phyloP scores from a whole-genome alignment of 2,113 vertebrate genomes.

The Toxostoma redivivum region DNA sequence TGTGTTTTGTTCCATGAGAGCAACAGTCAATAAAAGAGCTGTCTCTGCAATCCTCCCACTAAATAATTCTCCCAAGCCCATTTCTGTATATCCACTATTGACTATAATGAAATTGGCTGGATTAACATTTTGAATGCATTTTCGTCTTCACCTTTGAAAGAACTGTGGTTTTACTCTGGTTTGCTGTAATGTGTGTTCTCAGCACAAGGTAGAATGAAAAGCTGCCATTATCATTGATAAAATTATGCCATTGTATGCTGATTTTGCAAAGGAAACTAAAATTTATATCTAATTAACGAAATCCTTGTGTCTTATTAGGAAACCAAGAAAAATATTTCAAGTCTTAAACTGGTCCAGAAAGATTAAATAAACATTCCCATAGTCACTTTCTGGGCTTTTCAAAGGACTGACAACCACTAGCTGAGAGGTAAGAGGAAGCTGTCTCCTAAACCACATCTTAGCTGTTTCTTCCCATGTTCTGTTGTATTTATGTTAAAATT shows the following conservation, averaged over 20 bases:
- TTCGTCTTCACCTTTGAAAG: neutral
- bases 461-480: neutral
- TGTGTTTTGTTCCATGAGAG: neutral
- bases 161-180: neutral
- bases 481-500: neutral
- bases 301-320: neutral
- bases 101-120: neutral
- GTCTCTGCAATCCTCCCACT: neutral
- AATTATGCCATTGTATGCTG: fast-evolving
- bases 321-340: neutral
- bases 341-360: neutral
- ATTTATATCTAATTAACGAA: neutral
- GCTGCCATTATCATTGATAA: neutral
- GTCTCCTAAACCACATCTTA: neutral
- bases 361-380: neutral
- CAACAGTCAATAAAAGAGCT: neutral
- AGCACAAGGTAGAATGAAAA: neutral
- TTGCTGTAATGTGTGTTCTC: neutral
- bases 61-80: neutral
- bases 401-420: neutral
- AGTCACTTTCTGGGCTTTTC: neutral
- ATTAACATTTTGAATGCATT: neutral
- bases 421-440: neutral
- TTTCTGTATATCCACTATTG: neutral
- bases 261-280: neutral